phyloP scores from a whole-genome alignment of 1,140 invertebrate species.

The Calosoma granatense region DNA sequence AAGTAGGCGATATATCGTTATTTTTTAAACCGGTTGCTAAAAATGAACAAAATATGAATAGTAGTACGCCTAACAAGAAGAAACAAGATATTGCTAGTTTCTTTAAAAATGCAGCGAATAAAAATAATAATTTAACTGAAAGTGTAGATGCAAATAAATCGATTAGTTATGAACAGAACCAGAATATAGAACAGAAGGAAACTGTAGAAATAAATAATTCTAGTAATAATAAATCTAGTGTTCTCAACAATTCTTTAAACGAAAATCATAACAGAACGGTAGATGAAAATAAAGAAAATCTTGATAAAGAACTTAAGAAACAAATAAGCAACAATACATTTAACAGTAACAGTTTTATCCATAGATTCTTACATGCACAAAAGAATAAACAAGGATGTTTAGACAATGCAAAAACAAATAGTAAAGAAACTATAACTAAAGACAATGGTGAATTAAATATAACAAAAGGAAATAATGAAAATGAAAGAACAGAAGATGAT shows the following conservation, averaged over 20 bases:
- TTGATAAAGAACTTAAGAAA: too few species aligned
- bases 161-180: conserved; percentile 9
- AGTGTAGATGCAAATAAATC: conserved; percentile 15
- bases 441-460: not conserved
- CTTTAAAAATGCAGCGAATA: not conserved
- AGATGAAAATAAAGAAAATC: too few species aligned
- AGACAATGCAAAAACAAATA: too few species aligned
- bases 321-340: too few species aligned
- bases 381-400: too few species aligned
- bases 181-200: not conserved
- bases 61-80: conserved; percentile 5
- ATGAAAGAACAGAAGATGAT: not conserved
- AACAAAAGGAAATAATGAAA: not conserved
- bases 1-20: conserved; percentile 46
- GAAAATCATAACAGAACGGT: too few species aligned
- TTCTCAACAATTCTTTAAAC: too few species aligned
- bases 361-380: too few species aligned
- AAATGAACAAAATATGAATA: conserved; percentile 13
- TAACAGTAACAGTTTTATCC: too few species aligned
- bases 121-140: conserved; percentile 2
- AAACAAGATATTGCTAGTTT: not conserved
- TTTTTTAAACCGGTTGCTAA: conserved; percentile 40
- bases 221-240: too few species aligned
- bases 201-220: too few species aligned
- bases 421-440: too few species aligned